A percentile compares a stretch with the other conserved stretches of the same genome.
These are phyloP conservation scores for Eufriesea mexicana DNA, from an alignment of 1,140 invertebrate species.

Conservation along the genomic window DNA sequence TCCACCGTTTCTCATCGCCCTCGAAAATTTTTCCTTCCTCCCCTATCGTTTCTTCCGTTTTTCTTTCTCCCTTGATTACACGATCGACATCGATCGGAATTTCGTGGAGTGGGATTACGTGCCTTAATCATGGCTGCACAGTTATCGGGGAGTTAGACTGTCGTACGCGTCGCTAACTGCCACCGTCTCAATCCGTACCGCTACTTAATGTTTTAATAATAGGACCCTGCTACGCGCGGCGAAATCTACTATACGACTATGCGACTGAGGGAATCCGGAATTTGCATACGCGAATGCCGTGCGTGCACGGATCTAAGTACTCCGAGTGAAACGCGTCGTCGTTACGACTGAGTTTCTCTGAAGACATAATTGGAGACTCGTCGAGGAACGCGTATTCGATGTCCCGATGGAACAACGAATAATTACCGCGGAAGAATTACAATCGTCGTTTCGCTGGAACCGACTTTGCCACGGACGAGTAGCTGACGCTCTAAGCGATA, in stretches of 20 bases:
- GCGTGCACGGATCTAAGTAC: neutral
- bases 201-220: neutral
- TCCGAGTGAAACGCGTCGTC: neutral
- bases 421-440: constrained; percentile 1
- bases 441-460: neutral
- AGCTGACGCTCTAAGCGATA: neutral
- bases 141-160: neutral
- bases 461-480: neutral
- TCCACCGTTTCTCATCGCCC: too few species aligned
- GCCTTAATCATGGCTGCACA: neutral
- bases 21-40: too few species aligned
- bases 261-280: neutral
- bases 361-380: neutral
- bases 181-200: neutral
- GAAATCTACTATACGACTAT: neutral
- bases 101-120: too few species aligned
- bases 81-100: too few species aligned
- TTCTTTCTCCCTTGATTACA: too few species aligned
- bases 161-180: neutral
- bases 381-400: too few species aligned
- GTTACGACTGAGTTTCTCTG: neutral
- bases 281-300: neutral
- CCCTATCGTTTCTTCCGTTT: too few species aligned
- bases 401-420: neutral
- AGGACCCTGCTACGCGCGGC: neutral